Conservation (phyloP, 2,113 vertebrate species). For the Nesogale talazaci region DNA sequence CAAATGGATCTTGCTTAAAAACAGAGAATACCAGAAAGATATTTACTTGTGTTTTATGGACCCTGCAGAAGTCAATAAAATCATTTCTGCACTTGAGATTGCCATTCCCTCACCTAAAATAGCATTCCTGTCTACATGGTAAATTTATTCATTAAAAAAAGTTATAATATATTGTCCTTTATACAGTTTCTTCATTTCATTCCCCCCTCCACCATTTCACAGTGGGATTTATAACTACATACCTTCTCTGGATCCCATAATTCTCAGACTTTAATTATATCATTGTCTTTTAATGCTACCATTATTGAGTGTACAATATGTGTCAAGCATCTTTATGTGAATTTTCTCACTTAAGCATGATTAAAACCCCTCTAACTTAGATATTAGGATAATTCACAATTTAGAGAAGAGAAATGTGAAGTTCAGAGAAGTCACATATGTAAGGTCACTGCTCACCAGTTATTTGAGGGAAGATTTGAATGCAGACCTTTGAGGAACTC, state of each 20-base stretch:
- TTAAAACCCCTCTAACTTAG: too few species aligned
- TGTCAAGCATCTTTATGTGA: slow-evolving; percentile 1
- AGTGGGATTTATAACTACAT: neutral
- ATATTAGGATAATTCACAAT: neutral
- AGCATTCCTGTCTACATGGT: neutral
- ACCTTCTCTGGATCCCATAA: too few species aligned
- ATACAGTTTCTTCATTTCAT: neutral
- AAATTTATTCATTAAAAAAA: neutral
- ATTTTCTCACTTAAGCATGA: neutral
- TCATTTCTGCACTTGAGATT: neutral
- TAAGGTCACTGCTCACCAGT: neutral
- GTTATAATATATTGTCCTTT: neutral
- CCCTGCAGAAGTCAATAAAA: too few species aligned
- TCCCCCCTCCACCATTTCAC: neutral
- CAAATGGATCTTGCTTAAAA: too few species aligned
- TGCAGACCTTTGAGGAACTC: neutral
- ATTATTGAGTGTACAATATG: neutral
- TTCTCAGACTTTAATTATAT: neutral
- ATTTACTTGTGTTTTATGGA: too few species aligned
- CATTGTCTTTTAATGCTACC: neutral
- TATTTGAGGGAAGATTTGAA: neutral
- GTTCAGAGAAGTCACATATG: neutral
- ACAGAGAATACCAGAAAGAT: too few species aligned
- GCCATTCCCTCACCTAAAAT: neutral
- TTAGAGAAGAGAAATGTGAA: neutral